A percentile compares a stretch with the other conserved stretches of the same genome.
These are phyloP conservation scores for Mustelus asterias DNA, from an alignment of 2,113 vertebrate genomes.

Conservation along the genomic window DNA sequence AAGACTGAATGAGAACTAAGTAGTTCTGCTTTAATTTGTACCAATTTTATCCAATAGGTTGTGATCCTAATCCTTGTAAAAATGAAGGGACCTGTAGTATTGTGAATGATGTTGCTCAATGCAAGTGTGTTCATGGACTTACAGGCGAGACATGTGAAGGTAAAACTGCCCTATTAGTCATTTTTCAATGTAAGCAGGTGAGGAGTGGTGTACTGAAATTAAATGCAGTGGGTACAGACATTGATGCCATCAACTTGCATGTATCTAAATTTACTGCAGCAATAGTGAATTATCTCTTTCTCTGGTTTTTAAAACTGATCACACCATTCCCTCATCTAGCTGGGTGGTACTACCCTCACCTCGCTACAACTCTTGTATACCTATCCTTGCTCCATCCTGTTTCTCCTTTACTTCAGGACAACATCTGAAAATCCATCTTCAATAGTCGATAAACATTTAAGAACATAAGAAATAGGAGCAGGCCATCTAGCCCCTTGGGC, in stretches of 20 bases:
- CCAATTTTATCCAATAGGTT: background rate
- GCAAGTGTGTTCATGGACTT: constrained; percentile 16
- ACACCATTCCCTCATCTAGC: background rate
- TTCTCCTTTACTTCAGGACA: no score
- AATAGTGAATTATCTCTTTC: background rate
- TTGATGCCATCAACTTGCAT: no score
- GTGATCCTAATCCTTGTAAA: constrained; percentile 15
- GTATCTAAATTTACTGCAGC: background rate
- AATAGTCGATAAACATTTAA: no score
- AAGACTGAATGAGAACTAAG: background rate
- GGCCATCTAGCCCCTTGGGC: no score
- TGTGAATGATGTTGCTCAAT: background rate
- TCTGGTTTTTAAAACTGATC: background rate
- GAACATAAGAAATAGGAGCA: no score
- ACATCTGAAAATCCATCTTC: no score
- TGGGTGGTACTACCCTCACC: background rate
- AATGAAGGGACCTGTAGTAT: constrained; percentile 12
- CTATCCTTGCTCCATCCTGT: no score
- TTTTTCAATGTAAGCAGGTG: background rate
- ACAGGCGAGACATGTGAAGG: constrained; percentile 25
- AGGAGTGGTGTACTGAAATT: background rate
- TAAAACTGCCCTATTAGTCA: background rate
- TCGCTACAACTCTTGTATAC: background rate
- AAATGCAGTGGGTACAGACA: background rate
- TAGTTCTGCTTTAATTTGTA: background rate